These are phyloP conservation scores for Microplitis manilae DNA, from an alignment of 2,888 invertebrate species.

Conservation along the genomic window DNA sequence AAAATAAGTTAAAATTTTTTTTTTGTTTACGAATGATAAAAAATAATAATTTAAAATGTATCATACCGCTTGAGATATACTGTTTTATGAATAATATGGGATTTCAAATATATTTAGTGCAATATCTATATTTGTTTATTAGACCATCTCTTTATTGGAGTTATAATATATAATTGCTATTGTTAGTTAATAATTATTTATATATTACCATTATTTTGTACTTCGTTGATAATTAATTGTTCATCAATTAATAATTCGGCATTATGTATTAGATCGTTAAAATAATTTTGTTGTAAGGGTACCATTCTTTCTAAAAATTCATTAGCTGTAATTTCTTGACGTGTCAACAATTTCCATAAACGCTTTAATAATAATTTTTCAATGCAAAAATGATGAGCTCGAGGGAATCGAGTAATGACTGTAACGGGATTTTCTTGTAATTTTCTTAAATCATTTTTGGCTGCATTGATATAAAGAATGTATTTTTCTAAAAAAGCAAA, in stretches of 20 bases:
- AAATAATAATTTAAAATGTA: too few species aligned
- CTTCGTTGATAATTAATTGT: not conserved
- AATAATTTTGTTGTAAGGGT: not conserved
- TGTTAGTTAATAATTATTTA: not conserved
- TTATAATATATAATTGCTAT: not conserved
- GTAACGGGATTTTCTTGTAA: not conserved
- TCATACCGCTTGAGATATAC: too few species aligned
- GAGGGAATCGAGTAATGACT: not conserved
- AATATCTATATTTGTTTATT: too few species aligned
- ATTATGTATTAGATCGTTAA: not conserved
- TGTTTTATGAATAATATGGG: too few species aligned
- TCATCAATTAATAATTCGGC: not conserved
- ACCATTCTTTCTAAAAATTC: not conserved
- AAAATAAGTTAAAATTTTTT: too few species aligned
- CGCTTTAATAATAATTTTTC: not conserved
- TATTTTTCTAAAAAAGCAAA: not conserved
- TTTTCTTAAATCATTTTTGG: not conserved
- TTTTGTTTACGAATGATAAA: too few species aligned
- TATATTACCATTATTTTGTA: not conserved
- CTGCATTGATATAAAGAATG: not conserved
- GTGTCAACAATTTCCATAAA: not conserved
- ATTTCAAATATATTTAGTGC: too few species aligned
- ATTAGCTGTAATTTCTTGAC: not conserved
- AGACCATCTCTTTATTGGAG: not conserved
- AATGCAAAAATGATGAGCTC: not conserved